Percentiles rank a stretch among this genome's conserved stretches.
Evolutionary conservation across 2,113 vertebrate species (phyloP).

Genomic region (Archilochus colubris): DNA sequence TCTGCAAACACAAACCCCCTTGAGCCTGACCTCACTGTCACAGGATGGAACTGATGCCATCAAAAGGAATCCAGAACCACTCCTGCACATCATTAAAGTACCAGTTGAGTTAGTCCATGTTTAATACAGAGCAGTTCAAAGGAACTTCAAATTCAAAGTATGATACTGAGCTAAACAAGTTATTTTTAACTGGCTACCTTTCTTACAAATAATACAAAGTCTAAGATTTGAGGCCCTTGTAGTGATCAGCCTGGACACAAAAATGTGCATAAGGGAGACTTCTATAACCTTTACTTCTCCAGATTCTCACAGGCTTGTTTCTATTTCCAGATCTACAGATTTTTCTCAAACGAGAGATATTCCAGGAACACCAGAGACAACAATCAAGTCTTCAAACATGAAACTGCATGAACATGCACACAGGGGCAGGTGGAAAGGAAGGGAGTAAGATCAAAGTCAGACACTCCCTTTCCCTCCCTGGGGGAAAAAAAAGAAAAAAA

Average conservation of each 20-base stretch:
- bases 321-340: background rate
- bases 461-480: conserved; percentile 21
- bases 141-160: background rate
- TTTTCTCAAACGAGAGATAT: background rate
- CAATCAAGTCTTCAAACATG: conserved; percentile 37
- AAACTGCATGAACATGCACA: background rate
- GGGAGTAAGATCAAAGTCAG: conserved; percentile 41
- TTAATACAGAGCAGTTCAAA: background rate
- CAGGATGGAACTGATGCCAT: background rate
- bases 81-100: background rate
- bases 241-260: background rate
- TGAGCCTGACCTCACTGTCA: background rate
- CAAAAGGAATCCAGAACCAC: background rate
- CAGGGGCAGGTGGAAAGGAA: conserved; percentile 40
- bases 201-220: background rate
- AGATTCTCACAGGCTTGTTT: conserved; percentile 9
- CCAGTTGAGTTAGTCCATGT: background rate
- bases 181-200: background rate
- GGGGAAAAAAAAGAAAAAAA: conserved; percentile 6
- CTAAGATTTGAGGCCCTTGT: background rate
- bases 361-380: background rate
- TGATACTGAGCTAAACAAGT: background rate
- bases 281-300: background rate
- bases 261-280: background rate
- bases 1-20: background rate